Percentiles rank a stretch among this genome's conserved stretches.
phyloP scores from a whole-genome alignment of 2,797 vertebrate species.

The Chiroxiphia lanceolata region DNA sequence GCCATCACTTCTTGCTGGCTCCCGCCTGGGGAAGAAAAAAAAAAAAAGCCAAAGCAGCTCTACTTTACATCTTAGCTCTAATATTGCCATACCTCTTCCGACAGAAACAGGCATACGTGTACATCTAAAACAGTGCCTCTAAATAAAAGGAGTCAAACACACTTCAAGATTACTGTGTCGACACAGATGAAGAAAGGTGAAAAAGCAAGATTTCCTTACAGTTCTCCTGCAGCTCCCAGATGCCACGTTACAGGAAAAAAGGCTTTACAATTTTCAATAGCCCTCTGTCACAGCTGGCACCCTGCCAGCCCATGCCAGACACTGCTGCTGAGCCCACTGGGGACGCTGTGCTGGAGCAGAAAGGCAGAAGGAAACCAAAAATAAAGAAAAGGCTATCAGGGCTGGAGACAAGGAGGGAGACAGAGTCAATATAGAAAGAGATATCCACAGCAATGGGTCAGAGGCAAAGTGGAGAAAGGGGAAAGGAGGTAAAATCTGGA shows the following conservation, averaged over 20 bases:
- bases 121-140: not conserved
- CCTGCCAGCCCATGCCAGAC: not conserved
- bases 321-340: not conserved
- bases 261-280: not conserved
- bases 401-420: not conserved
- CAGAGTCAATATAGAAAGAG: not conserved
- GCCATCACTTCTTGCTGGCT: not conserved
- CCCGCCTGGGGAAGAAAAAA: not conserved
- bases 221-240: not conserved
- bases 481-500: not conserved
- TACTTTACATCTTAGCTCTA: not conserved
- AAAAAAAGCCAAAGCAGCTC: not conserved
- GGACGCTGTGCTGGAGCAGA: rapidly evolving
- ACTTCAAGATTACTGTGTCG: not conserved
- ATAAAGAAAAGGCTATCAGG: not conserved
- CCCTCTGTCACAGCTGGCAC: not conserved
- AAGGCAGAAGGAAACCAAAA: not conserved
- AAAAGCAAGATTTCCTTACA: not conserved
- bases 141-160: rapidly evolving
- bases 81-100: not conserved
- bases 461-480: not conserved
- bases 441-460: not conserved
- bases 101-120: rapidly evolving
- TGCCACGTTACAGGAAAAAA: not conserved
- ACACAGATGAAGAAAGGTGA: not conserved